Conservation (phyloP, 2,113 vertebrate genomes). For the Tricholaema leucomelas region DNA sequence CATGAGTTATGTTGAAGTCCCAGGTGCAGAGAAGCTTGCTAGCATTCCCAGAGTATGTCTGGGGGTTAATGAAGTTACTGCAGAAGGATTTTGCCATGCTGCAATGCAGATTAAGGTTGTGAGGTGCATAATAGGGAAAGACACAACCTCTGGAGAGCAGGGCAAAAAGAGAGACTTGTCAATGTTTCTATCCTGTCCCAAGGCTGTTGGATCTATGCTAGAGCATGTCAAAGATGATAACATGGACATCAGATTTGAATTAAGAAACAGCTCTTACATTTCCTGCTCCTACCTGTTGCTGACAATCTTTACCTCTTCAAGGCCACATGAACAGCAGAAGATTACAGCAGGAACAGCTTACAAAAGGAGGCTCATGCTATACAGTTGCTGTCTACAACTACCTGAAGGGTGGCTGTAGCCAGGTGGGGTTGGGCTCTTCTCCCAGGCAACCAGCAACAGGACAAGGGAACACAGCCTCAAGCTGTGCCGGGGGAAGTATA, state of each 20-base stretch:
- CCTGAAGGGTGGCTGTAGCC: too few species aligned
- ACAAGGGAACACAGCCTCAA: too few species aligned
- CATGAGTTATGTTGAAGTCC: slow-evolving; percentile 90
- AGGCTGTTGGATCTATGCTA: not conserved
- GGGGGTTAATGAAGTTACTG: slow-evolving; percentile 79
- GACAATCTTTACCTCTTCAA: not conserved
- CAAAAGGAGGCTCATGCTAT: not conserved
- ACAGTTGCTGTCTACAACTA: too few species aligned
- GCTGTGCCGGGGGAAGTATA: too few species aligned
- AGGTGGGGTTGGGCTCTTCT: too few species aligned
- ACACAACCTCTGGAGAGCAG: not conserved
- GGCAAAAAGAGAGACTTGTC: not conserved
- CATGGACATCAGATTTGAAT: not conserved
- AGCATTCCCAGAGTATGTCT: slow-evolving; percentile 69
- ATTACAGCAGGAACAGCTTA: not conserved
- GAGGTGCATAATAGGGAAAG: not conserved
- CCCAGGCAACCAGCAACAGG: too few species aligned
- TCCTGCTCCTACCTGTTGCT: not conserved
- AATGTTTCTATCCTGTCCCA: not conserved
- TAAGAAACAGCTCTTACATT: not conserved
- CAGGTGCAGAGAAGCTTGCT: slow-evolving; percentile 89
- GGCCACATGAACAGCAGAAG: not conserved
- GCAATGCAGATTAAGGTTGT: not conserved
- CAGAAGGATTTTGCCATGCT: slow-evolving; percentile 89
- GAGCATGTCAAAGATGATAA: not conserved